phyloP scores from a whole-genome alignment of 2,888 invertebrate genomes.

The Acanthococcus lagerstroemiae region DNA sequence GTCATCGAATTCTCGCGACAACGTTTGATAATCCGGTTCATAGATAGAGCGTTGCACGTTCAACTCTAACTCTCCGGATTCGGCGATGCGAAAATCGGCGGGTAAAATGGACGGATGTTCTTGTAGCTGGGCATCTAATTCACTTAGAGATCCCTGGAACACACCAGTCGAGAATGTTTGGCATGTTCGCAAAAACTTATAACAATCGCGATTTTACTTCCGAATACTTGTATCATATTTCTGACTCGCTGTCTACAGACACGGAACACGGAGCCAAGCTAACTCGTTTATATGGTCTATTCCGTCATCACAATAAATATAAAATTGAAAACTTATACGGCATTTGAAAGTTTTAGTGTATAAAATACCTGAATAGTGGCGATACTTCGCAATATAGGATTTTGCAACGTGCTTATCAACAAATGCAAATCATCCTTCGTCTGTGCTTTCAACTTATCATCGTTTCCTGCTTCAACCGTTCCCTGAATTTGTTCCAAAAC shows the following conservation, averaged over 20 bases:
- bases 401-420: constrained; percentile 45
- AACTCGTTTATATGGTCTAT: too few relatives aligned
- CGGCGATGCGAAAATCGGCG: constrained; percentile 84
- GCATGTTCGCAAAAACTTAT: too few relatives aligned
- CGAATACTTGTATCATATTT: too few relatives aligned
- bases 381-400: constrained; percentile 82
- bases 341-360: too few relatives aligned
- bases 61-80: constrained; percentile 57
- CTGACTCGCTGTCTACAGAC: too few relatives aligned
- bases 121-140: constrained; percentile 73
- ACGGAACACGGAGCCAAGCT: too few relatives aligned
- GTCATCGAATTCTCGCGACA: constrained; percentile 53
- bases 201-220: too few relatives aligned
- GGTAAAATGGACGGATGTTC: constrained; percentile 88
- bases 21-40: constrained; percentile 38
- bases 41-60: constrained; percentile 53
- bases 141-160: constrained; percentile 71
- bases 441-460: constrained; percentile 64
- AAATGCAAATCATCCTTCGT: constrained; percentile 41
- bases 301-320: too few relatives aligned
- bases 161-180: too few relatives aligned
- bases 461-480: constrained; percentile 72
- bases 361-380: constrained; percentile 61
- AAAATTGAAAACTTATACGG: too few relatives aligned
- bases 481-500: constrained; percentile 79